Evolutionary conservation across 2,113 vertebrate genomes (phyloP).

Genomic region (Meleagris gallopavo): DNA sequence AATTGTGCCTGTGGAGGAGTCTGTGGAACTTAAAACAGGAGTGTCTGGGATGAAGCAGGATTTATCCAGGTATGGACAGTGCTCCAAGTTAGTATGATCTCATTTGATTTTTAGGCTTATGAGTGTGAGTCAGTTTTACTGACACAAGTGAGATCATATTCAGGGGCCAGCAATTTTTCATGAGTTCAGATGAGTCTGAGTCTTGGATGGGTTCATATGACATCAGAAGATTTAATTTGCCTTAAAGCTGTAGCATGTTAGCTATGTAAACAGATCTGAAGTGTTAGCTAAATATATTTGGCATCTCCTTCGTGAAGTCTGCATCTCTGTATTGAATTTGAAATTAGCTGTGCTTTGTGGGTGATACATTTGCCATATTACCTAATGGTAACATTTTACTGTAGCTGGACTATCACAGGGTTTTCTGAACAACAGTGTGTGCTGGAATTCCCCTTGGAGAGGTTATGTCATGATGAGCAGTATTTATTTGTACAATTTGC

Average conservation of each 20-base stretch:
- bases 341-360: background rate
- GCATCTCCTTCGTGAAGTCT: background rate
- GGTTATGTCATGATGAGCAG: background rate
- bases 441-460: background rate
- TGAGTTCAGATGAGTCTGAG: conserved; percentile 9
- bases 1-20: background rate
- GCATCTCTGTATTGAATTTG: background rate
- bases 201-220: conserved; percentile 14
- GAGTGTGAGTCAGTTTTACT: background rate
- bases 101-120: background rate
- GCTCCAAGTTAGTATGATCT: background rate
- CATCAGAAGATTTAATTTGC: background rate
- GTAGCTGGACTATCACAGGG: background rate
- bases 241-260: rapidly evolving
- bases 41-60: background rate
- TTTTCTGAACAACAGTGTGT: background rate
- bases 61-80: background rate
- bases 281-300: background rate
- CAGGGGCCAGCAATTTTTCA: background rate
- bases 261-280: conserved; percentile 12
- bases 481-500: background rate
- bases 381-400: background rate
- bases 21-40: background rate
- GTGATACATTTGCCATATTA: background rate
- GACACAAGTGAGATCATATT: background rate